A percentile compares a stretch with the other conserved stretches of the same genome.
phyloP scores from a whole-genome alignment of 2,888 invertebrate species.

The Teleogryllus oceanicus region DNA sequence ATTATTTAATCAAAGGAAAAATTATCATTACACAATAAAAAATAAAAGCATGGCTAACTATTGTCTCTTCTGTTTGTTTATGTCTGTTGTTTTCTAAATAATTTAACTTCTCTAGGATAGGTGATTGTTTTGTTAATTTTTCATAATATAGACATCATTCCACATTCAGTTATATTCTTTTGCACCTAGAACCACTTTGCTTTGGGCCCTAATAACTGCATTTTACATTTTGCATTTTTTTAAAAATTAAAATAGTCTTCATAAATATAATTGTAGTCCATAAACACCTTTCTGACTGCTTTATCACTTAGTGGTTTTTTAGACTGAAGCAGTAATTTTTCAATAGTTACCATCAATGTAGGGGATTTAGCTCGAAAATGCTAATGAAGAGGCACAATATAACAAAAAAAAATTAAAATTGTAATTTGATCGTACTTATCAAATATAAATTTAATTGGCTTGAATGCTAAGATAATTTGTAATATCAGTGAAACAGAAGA shows the following conservation, averaged over 20 bases:
- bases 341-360: conserved; percentile 1
- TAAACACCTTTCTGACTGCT: neutral
- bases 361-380: neutral
- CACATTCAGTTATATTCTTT: neutral
- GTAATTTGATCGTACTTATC: neutral
- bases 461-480: conserved; percentile 6
- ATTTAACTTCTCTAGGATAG: neutral
- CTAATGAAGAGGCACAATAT: neutral
- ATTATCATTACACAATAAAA: neutral
- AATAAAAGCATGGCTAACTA: neutral
- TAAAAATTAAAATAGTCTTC: neutral
- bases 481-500: conserved; percentile 11
- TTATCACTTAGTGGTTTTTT: neutral
- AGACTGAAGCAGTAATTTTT: neutral
- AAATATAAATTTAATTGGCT: neutral
- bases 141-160: neutral
- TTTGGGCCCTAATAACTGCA: neutral
- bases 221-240: neutral
- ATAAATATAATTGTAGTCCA: neutral
- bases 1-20: neutral
- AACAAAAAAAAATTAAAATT: neutral
- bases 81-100: neutral
- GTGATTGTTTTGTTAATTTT: neutral
- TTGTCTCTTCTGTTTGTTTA: neutral
- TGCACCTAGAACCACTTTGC: neutral